phyloP scores from a whole-genome alignment of 2,888 invertebrate genomes.

The Melinaea menophilus region DNA sequence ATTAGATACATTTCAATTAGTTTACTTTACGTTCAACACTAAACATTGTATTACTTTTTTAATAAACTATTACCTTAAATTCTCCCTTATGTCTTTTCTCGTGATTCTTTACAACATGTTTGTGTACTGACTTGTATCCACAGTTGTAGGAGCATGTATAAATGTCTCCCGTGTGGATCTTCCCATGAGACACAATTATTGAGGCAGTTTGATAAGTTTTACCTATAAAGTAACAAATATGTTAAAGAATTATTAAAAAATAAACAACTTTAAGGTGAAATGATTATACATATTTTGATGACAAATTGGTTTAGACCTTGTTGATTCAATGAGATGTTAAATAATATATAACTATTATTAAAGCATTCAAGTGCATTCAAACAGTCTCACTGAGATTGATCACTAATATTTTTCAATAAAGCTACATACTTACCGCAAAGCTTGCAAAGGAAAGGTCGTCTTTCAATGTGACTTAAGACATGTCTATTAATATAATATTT shows the following conservation, averaged over 20 bases:
- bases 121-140: slow-evolving; percentile 58
- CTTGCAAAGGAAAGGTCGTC: slow-evolving; percentile 58
- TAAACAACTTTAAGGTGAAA: background rate
- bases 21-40: background rate
- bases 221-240: slow-evolving; percentile 43
- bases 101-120: slow-evolving; percentile 57
- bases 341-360: too few species aligned
- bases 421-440: slow-evolving; percentile 56
- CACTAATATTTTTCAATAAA: slow-evolving; percentile 2
- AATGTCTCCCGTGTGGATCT: slow-evolving; percentile 51
- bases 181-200: slow-evolving; percentile 58
- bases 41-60: background rate
- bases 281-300: too few species aligned
- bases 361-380: too few species aligned
- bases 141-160: slow-evolving; percentile 55
- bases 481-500: slow-evolving; percentile 47
- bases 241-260: background rate
- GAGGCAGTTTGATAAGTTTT: slow-evolving; percentile 58
- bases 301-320: too few species aligned
- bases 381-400: too few species aligned
- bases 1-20: background rate
- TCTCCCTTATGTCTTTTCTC: slow-evolving; percentile 53
- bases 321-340: too few species aligned
- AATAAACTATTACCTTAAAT: slow-evolving; percentile 45
- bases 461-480: slow-evolving; percentile 42